These are phyloP conservation scores for Hycleus cichorii DNA, from an alignment of 1,140 invertebrate species.

Conservation along the genomic window DNA sequence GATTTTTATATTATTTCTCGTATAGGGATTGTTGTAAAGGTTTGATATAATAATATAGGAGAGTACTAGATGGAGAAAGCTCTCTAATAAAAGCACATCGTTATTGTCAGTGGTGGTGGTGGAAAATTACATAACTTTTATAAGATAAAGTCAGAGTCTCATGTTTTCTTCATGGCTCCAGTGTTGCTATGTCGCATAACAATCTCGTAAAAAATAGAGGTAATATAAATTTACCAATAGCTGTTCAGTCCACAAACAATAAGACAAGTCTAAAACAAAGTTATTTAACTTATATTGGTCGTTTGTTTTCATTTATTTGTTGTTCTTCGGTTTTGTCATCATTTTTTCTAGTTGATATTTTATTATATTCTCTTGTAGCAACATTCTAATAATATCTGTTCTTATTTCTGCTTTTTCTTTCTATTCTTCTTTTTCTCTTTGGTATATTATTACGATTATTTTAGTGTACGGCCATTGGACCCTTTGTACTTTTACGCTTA, in stretches of 20 bases:
- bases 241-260: slow-evolving; percentile 2
- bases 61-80: too few relatives aligned
- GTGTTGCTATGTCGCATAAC: slow-evolving; percentile 14
- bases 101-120: too few relatives aligned
- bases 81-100: too few relatives aligned
- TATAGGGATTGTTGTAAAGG: too few relatives aligned
- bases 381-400: too few relatives aligned
- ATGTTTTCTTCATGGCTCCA: slow-evolving; percentile 17
- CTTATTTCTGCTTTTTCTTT: too few relatives aligned
- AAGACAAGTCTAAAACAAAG: slow-evolving; percentile 4
- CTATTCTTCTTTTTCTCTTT: too few relatives aligned
- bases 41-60: too few relatives aligned
- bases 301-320: slow-evolving; percentile 17
- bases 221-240: slow-evolving; percentile 16
- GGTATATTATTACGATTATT: too few relatives aligned
- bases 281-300: slow-evolving; percentile 15
- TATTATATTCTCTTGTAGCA: not conserved
- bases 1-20: too few relatives aligned
- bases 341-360: slow-evolving; percentile 14
- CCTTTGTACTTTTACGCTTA: too few relatives aligned
- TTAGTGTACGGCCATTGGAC: too few relatives aligned
- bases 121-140: slow-evolving; percentile 3
- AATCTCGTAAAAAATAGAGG: slow-evolving; percentile 16
- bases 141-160: slow-evolving; percentile 5
- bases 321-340: slow-evolving; percentile 1